Base-by-base conservation (phyloP, 2,888 invertebrate species). In the Phragmatobia fuliginosa region DNA sequence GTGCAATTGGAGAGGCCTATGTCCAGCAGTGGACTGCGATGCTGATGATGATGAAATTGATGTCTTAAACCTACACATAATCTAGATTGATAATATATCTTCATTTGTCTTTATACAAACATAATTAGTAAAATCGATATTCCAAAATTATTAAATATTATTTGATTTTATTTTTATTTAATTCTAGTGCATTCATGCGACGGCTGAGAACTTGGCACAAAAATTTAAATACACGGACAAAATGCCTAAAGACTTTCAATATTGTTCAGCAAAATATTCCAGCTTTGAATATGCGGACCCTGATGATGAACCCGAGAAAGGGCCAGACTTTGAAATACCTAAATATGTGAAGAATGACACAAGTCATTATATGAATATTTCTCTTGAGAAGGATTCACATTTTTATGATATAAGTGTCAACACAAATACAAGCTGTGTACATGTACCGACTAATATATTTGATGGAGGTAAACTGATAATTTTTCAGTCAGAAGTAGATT, bases 401-500 rank as follows among this genome's bases (percentile, higher is more conserved):
- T 99, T 99, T 91, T 98, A 98, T 89, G 97, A 98, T 87, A 97
- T 98, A 74, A 96, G 96, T 52, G 97, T 98, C 21, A 98, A 98
- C 88, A 97, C 97, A 18, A 96, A 95, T 70, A 96, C 96, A 82
- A 98, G 98, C 87, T 97, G 99, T 75, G 98, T 99, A 65, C 99
- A 99, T 90, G 97, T 99, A 36, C 99, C 99, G 7, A 98, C 98
- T 41, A 99, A 99, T 94, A 97, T 99, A 71, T 99, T 96, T 93
- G 98, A 98, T 89, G 95, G 96, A 95, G 96, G 98, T 97, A 84
- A 79, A 8, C 65, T 56, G 16, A 28, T 28, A 14, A 5, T 14
- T 14, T 28, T 56, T 16, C 5, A 52, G 3, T 60, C 1, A n/a
- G 3, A 31, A 33, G 18, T 59, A 21, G 31, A 32, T 33, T 60